Percentiles rank a stretch among this genome's conserved stretches.
Evolutionary conservation across 2,113 vertebrate genomes (phyloP).

Genomic region (Dinomys branickii): DNA sequence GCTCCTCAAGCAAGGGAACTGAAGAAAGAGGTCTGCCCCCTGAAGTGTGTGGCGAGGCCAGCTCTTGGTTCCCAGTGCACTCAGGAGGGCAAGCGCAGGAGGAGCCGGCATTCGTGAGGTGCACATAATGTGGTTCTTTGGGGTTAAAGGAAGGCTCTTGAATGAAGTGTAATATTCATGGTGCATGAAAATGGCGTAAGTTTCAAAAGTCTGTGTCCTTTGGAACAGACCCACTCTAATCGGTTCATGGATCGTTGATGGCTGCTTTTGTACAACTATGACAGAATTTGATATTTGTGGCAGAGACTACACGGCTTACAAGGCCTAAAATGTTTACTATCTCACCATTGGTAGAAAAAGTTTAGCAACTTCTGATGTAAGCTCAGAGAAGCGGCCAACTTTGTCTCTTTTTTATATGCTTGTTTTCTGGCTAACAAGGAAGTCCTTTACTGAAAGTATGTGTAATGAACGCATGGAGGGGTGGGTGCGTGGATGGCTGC

Average conservation of each 20-base stretch:
- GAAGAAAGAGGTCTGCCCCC: background rate
- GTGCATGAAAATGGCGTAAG: background rate
- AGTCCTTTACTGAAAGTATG: background rate
- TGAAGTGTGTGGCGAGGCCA: background rate
- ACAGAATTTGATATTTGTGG: constrained; percentile 17
- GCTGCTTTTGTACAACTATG: background rate
- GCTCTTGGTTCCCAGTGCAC: background rate
- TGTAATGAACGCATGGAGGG: background rate
- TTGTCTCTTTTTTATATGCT: background rate
- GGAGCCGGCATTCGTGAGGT: background rate
- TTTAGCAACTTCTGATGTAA: background rate
- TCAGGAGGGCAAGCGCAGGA: background rate
- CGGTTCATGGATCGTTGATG: background rate
- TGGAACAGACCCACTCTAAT: background rate
- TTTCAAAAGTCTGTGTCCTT: background rate
- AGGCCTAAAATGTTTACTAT: constrained; percentile 59
- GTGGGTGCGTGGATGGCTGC: too few relatives aligned
- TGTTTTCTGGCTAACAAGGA: background rate
- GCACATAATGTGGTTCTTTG: rapidly evolving
- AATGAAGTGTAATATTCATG: background rate
- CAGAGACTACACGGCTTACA: background rate
- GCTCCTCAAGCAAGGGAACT: background rate
- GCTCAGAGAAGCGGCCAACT: background rate
- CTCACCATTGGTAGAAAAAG: background rate
- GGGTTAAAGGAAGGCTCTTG: background rate